Evolutionary conservation across 2,113 vertebrate genomes (phyloP), one percentile per base, ranked within the genome.

Genomic region (Grammomys dolichurus): DNA sequence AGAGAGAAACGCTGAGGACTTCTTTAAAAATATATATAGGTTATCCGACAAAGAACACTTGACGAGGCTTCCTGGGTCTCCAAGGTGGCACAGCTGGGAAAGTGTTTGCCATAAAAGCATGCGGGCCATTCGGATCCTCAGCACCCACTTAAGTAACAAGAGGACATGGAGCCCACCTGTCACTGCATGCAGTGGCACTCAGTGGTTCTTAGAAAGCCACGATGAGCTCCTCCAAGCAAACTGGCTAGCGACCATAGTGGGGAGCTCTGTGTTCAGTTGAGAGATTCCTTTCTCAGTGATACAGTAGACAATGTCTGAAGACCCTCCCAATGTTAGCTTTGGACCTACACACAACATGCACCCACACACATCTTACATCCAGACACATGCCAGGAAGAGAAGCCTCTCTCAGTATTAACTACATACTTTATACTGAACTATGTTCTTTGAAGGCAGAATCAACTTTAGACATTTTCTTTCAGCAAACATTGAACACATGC

Each of bases 381-480:
- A 65, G 81, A 85, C 40, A 33, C 82, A 86, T 86, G 63, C 28
- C 36, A 82, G 46, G 31, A 69, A 48, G 73, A 90, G 94, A 91
- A 43, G 22, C 7, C 81, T 90, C 81, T 90, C 87, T 89, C 87
- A 28, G 65, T 72, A 85, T 72, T 91, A 95, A 67, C 54, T 87
- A 58, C 31, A 80, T 72, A 65, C 69, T 94, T 89, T 80, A 75
- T 80, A 93, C 33, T 73, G 36, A 77, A 65, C 88, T 77, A 19
- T 93, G 89, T 95, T 87, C 36, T 78, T 78, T 93, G 80, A 95
- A 75, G 12, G 43, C 8, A 84, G 22, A 87, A 43, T 87, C 86
- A 75, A 69, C 67, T 63, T 95, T 5, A 82, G 77, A 93, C 13
- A 26, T 76, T 90, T 88, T 90, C 22, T 84, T 82, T 90, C 65